Evolutionary conservation across 2,888 invertebrate genomes (phyloP).

Genomic region (Drosophila bunnanda): DNA sequence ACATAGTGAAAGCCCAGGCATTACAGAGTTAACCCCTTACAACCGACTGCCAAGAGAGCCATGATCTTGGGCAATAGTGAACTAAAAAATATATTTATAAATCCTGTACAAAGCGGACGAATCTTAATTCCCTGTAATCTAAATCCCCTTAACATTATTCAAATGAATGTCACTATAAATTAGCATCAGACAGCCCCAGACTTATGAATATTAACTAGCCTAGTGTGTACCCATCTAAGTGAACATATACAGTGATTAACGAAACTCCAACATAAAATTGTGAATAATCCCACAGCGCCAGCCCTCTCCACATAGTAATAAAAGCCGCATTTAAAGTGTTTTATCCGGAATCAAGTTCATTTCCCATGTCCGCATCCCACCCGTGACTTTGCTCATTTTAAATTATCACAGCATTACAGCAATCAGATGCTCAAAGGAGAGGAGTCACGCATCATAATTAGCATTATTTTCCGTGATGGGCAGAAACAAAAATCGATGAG

Average conservation of each 20-base stretch:
- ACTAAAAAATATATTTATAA: slow-evolving; percentile 13
- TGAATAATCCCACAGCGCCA: slow-evolving; percentile 26
- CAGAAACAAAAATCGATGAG: slow-evolving; percentile 35
- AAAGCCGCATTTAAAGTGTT: slow-evolving; percentile 9
- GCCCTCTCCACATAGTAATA: background rate
- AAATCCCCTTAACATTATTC: slow-evolving; percentile 22
- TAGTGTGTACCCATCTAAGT: slow-evolving; percentile 62
- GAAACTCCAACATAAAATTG: slow-evolving; percentile 25
- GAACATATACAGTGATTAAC: slow-evolving; percentile 22
- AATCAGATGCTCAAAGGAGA: slow-evolving; percentile 22
- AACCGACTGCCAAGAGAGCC: slow-evolving; percentile 11
- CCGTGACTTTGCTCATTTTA: slow-evolving; percentile 8
- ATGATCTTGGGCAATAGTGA: background rate
- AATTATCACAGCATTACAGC: slow-evolving; percentile 23
- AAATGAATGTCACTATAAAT: slow-evolving; percentile 38
- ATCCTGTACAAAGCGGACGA: slow-evolving; percentile 36
- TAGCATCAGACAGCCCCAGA: slow-evolving; percentile 28
- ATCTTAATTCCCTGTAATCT: slow-evolving; percentile 43
- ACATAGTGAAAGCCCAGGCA: slow-evolving; percentile 22
- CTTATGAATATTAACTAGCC: slow-evolving; percentile 51
- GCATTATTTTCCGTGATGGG: slow-evolving; percentile 55
- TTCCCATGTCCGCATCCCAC: slow-evolving; percentile 6
- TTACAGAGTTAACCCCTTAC: slow-evolving; percentile 17
- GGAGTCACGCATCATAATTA: slow-evolving; percentile 59
- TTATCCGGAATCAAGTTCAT: slow-evolving; percentile 4